A percentile compares a stretch with the other conserved stretches of the same genome.
Conservation (phyloP, 2,888 invertebrate genomes). For the Campoplex nolae region DNA sequence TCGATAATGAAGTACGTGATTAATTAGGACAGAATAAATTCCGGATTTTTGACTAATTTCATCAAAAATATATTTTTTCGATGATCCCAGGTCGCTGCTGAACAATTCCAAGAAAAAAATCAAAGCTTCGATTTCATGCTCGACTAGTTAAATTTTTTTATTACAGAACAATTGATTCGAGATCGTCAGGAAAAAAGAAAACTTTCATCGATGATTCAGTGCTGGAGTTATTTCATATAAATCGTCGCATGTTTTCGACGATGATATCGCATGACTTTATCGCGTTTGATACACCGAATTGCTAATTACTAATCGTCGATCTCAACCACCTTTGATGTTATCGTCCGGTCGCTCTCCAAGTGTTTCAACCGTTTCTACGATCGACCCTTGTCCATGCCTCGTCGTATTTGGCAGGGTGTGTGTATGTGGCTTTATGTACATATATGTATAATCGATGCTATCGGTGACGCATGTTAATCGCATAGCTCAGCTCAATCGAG, state of each 20-base stretch:
- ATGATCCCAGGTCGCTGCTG: not conserved
- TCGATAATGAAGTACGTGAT: not conserved
- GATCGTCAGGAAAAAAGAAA: not conserved
- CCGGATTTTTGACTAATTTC: not conserved
- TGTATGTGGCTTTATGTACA: not conserved
- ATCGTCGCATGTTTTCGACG: not conserved
- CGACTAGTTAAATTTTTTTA: too few species aligned
- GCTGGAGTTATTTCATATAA: not conserved
- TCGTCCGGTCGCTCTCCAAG: constrained; percentile 19
- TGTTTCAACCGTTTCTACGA: constrained; percentile 29
- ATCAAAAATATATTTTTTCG: not conserved
- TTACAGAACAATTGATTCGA: too few species aligned
- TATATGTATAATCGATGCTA: constrained; percentile 61
- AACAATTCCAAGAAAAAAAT: too few species aligned
- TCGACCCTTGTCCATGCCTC: constrained; percentile 9
- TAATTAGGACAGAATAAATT: not conserved
- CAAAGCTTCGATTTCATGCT: too few species aligned
- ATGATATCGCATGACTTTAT: constrained; percentile 5
- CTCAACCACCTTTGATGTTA: constrained; percentile 40
- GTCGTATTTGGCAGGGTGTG: constrained; percentile 31
- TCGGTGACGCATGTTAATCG: constrained; percentile 83
- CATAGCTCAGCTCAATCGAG: constrained; percentile 81
- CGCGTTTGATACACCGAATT: constrained; percentile 31
- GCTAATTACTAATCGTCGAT: constrained; percentile 52
- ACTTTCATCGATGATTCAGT: not conserved